phyloP scores from a whole-genome alignment of 2,888 invertebrate genomes.

The Xanthia icteritia region DNA sequence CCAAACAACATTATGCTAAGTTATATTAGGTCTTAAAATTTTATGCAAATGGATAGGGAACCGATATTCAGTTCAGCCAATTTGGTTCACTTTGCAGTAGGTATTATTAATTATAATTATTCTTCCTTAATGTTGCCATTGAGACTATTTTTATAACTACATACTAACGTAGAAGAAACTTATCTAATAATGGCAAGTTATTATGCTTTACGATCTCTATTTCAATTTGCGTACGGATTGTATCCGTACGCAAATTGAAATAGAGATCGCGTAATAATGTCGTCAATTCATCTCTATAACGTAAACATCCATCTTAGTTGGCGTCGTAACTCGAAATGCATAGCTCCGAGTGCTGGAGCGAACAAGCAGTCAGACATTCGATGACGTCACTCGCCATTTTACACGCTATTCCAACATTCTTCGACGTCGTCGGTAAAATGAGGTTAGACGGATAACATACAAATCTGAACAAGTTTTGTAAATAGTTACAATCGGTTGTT shows the following conservation, averaged over 20 bases:
- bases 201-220: constrained; percentile 34
- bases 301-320: constrained; percentile 62
- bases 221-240: constrained; percentile 54
- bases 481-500: constrained; percentile 39
- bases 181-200: constrained; percentile 30
- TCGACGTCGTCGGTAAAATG: constrained; percentile 49
- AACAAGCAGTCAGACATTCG: constrained; percentile 42
- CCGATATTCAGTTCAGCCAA: constrained; percentile 19
- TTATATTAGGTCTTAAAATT: too few relatives aligned
- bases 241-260: too few relatives aligned
- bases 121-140: constrained; percentile 36
- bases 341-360: constrained; percentile 45
- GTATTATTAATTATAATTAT: constrained; percentile 40
- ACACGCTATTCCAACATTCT: constrained; percentile 48
- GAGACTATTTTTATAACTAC: constrained; percentile 25
- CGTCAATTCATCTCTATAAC: constrained; percentile 61
- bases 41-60: too few relatives aligned
- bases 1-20: too few relatives aligned
- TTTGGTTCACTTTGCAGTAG: neutral
- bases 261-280: constrained; percentile 60
- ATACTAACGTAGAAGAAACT: constrained; percentile 4
- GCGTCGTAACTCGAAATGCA: constrained; percentile 55
- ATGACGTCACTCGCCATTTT: constrained; percentile 58
- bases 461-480: constrained; percentile 53
- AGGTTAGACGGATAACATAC: constrained; percentile 57